Evolutionary conservation across 2,888 invertebrate species (phyloP).

Genomic region (Altica lythri): DNA sequence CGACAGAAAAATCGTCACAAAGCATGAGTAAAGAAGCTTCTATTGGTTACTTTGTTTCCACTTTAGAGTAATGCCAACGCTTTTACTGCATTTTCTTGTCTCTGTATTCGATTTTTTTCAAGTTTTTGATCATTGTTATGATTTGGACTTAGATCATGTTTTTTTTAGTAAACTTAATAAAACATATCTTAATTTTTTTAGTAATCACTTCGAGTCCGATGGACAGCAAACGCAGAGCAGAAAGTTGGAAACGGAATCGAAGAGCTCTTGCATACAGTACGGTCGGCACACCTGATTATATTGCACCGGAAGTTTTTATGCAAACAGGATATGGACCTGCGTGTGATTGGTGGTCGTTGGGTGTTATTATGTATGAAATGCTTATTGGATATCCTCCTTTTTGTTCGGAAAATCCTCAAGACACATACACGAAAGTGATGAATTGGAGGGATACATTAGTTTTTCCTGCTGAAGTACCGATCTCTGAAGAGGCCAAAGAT

Average conservation of each 20-base stretch:
- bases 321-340: constrained; percentile 98
- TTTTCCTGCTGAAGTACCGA: constrained; percentile 99
- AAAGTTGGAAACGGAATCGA: constrained; percentile 98
- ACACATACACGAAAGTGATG: constrained; percentile 97
- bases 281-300: constrained; percentile 98
- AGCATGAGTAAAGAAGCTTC: too few species aligned
- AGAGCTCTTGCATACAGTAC: constrained; percentile 93
- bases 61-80: too few species aligned
- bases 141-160: too few species aligned
- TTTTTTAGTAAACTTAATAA: too few species aligned
- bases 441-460: constrained; percentile 98
- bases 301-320: constrained; percentile 98
- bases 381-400: constrained; percentile 99
- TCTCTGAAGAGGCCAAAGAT: constrained; percentile 96
- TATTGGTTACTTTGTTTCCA: too few species aligned
- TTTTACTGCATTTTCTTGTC: too few species aligned
- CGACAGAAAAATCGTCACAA: too few species aligned
- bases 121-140: too few species aligned
- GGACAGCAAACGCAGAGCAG: constrained; percentile 97
- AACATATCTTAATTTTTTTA: constrained; percentile 54
- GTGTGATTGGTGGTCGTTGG: constrained; percentile 99
- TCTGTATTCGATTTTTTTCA: too few species aligned
- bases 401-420: constrained; percentile 98
- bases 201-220: constrained; percentile 73
- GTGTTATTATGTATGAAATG: constrained; percentile 99